phyloP scores from a whole-genome alignment of 2,113 vertebrate species.

The Cavia aperea region DNA sequence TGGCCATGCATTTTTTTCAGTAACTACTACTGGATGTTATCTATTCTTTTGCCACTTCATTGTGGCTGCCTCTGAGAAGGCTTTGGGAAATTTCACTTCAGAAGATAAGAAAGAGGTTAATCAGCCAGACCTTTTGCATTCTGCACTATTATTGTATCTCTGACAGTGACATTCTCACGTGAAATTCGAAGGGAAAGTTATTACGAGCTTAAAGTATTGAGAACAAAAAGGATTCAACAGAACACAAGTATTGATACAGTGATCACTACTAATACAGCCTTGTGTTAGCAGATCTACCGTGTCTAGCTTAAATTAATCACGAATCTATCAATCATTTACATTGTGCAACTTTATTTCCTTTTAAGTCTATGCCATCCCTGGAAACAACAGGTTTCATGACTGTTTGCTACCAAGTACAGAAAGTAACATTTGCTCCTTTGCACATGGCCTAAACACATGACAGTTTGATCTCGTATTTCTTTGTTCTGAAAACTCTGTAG shows the following conservation, averaged over 20 bases:
- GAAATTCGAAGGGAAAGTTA: neutral
- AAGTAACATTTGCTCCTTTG: neutral
- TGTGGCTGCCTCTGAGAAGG: constrained; percentile 17
- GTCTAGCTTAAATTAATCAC: constrained; percentile 39
- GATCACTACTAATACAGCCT: neutral
- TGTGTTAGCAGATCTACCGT: neutral
- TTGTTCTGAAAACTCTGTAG: neutral
- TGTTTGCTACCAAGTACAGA: neutral
- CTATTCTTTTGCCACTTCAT: neutral
- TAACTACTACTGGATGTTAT: neutral
- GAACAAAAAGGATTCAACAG: constrained; percentile 2
- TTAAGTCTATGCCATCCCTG: neutral
- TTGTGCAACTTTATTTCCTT: constrained; percentile 4
- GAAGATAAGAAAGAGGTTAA: constrained; percentile 51
- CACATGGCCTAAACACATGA: neutral
- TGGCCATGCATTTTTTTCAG: neutral
- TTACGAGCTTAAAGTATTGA: constrained; percentile 1
- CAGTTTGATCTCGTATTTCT: neutral
- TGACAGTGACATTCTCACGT: constrained; percentile 22
- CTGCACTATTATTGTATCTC: constrained; percentile 39
- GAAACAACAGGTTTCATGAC: neutral
- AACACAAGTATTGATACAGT: constrained; percentile 5
- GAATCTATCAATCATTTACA: neutral
- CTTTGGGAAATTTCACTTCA: constrained; percentile 42
- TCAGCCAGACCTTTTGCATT: constrained; percentile 42